Percentiles rank a stretch among this genome's conserved stretches.
These are phyloP conservation scores for Porites divaricata DNA, from an alignment of 92 coral and sea anemone genomes.

Conservation along the genomic window DNA sequence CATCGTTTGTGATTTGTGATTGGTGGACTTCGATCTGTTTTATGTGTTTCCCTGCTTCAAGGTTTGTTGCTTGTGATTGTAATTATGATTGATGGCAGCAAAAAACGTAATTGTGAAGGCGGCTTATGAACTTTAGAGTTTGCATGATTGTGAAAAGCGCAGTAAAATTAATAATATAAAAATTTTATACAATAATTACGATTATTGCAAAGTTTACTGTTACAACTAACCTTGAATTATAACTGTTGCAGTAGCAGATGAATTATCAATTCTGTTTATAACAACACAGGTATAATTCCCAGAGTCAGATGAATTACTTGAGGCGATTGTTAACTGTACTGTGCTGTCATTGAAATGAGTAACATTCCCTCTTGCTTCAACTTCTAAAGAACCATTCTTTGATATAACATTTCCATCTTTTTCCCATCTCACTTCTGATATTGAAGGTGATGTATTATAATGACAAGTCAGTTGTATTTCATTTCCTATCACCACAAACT, in stretches of 20 bases:
- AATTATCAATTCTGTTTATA: constrained; percentile 35
- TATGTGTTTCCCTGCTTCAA: too few species aligned
- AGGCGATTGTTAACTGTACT: constrained; percentile 13
- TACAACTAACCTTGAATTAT: constrained; percentile 46
- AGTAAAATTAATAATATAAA: too few species aligned
- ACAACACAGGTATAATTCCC: constrained; percentile 54
- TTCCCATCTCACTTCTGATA: constrained; percentile 16
- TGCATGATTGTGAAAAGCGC: too few species aligned
- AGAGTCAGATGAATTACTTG: constrained; percentile 14
- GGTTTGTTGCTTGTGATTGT: too few species aligned
- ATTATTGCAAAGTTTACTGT: too few species aligned
- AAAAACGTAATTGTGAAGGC: too few species aligned
- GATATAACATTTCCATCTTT: constrained; percentile 4
- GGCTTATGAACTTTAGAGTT: too few species aligned
- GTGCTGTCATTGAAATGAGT: constrained; percentile 11
- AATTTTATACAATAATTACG: too few species aligned
- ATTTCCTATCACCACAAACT: neutral
- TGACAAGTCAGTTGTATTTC: constrained; percentile 21
- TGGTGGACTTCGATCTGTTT: too few species aligned
- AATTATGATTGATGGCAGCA: too few species aligned
- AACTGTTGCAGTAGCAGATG: constrained; percentile 33
- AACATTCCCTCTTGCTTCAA: neutral
- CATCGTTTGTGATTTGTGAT: too few species aligned
- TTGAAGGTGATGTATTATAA: constrained; percentile 15
- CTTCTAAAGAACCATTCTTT: neutral